A percentile compares a stretch with the other conserved stretches of the same genome.
phyloP scores from a whole-genome alignment of 2,113 vertebrate species.

The Campylomormyrus numenius region DNA sequence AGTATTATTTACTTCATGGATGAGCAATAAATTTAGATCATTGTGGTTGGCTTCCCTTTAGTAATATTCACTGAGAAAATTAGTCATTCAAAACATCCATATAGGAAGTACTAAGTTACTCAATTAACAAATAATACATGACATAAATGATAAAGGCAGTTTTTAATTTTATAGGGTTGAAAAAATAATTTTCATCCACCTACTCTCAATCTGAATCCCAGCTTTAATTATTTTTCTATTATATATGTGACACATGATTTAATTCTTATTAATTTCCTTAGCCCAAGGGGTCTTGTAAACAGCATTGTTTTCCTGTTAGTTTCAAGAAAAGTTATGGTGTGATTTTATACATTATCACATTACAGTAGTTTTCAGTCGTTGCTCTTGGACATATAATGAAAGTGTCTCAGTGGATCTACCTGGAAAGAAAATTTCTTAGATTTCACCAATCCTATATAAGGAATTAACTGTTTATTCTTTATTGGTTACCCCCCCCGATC shows the following conservation, averaged over 20 bases:
- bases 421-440: background rate
- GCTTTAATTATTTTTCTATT: background rate
- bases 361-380: constrained; percentile 41
- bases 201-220: background rate
- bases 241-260: background rate
- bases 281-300: constrained; percentile 41
- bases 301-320: constrained; percentile 48
- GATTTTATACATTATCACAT: constrained; percentile 44
- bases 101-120: background rate
- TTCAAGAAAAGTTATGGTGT: constrained; percentile 28
- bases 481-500: no score
- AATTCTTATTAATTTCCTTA: constrained; percentile 20
- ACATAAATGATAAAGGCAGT: background rate
- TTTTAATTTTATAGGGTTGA: background rate
- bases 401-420: background rate
- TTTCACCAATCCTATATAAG: background rate
- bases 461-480: background rate
- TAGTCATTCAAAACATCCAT: background rate
- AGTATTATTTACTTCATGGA: background rate
- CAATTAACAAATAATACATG: background rate
- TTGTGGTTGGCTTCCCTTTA: background rate
- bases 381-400: background rate
- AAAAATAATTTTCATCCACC: background rate
- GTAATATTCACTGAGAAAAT: background rate
- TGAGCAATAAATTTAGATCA: background rate